Evolutionary conservation across 2,888 invertebrate genomes (phyloP).

Genomic region (Harpalus rufipes): DNA sequence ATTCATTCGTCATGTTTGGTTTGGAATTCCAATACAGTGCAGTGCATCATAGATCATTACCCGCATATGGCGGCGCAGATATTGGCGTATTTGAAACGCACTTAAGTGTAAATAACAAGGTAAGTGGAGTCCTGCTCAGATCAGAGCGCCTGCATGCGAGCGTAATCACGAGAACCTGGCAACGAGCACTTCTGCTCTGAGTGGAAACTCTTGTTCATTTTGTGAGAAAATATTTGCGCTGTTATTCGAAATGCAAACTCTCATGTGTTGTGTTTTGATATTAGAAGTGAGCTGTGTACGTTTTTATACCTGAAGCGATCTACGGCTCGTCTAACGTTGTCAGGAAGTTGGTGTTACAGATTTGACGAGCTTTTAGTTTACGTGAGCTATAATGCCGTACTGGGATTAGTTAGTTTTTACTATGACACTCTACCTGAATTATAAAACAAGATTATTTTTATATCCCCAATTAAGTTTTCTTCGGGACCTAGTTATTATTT

Average conservation of each 20-base stretch:
- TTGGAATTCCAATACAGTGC: neutral
- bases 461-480: neutral
- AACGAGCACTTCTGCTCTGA: conserved; percentile 22
- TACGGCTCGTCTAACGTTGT: neutral
- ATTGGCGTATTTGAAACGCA: conserved; percentile 51
- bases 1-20: neutral
- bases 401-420: neutral
- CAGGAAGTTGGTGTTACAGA: conserved; percentile 5
- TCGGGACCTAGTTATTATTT: neutral
- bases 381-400: neutral
- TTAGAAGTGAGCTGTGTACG: conserved; percentile 11
- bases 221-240: conserved; percentile 57
- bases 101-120: conserved; percentile 53
- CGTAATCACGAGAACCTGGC: conserved; percentile 48
- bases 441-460: neutral
- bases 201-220: conserved; percentile 59
- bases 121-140: conserved; percentile 44
- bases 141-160: conserved; percentile 27
- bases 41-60: conserved; percentile 19
- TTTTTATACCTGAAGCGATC: conserved; percentile 45
- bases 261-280: conserved; percentile 49
- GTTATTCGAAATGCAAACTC: conserved; percentile 59
- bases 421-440: neutral
- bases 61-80: neutral
- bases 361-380: conserved; percentile 13